phyloP scores from a whole-genome alignment of 2,113 vertebrate species.

The Quiscalus mexicanus region DNA sequence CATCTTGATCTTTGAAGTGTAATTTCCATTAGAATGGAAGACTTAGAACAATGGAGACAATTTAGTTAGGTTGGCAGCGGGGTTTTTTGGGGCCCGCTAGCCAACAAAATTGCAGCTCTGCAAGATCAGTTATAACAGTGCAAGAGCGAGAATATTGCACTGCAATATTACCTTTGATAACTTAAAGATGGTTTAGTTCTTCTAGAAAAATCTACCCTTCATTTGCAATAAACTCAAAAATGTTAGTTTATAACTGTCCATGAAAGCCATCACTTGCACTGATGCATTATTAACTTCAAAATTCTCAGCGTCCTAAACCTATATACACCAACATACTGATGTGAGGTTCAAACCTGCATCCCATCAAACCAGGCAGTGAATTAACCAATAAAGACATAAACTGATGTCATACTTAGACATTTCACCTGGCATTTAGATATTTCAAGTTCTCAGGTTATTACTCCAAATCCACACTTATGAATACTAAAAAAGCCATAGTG shows the following conservation, averaged over 20 bases:
- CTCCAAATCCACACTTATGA: neutral
- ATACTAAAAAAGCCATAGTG: neutral
- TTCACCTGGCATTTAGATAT: neutral
- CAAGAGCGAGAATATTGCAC: neutral
- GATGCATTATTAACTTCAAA: neutral
- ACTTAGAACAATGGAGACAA: neutral
- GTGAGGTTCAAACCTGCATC: neutral
- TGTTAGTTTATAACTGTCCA: neutral
- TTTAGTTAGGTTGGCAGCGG: neutral
- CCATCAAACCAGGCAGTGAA: neutral
- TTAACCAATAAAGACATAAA: neutral
- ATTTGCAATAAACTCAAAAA: neutral
- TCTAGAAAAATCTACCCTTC: neutral
- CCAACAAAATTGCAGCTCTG: neutral
- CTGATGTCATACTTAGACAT: neutral
- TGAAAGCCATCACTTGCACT: neutral
- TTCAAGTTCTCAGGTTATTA: neutral
- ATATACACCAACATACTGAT: neutral
- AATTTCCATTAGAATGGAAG: neutral
- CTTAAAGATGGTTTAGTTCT: neutral
- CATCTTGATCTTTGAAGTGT: neutral
- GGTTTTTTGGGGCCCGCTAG: neutral
- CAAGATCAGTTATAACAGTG: neutral
- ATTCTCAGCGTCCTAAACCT: neutral
- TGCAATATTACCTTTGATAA: neutral